Evolutionary conservation across 2,113 vertebrate genomes (phyloP).

Genomic region (Percopsis transmontana): DNA sequence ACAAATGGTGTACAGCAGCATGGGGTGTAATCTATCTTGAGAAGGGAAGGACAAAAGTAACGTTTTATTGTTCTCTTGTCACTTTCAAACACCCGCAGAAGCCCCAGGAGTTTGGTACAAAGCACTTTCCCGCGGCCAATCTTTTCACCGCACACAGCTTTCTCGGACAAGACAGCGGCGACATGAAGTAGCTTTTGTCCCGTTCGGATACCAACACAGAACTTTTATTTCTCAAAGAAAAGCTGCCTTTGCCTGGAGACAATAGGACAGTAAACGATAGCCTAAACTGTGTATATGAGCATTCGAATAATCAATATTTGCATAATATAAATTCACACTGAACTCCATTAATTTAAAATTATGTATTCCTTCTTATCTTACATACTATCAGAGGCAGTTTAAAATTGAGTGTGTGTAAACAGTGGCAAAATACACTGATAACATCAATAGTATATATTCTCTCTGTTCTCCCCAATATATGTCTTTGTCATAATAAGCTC

Average conservation of each 20-base stretch:
- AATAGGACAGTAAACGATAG: neutral
- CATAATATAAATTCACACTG: constrained; percentile 36
- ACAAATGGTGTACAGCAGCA: no score
- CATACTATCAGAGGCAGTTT: constrained; percentile 39
- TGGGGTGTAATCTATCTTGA: no score
- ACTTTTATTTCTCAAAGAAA: neutral
- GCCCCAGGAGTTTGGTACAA: no score
- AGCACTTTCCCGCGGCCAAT: no score
- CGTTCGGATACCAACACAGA: neutral
- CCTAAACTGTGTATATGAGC: constrained; percentile 15
- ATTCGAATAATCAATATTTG: constrained; percentile 35
- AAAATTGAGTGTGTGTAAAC: constrained; percentile 39
- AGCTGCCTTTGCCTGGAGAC: neutral
- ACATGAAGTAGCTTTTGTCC: neutral
- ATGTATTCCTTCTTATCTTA: constrained; percentile 40
- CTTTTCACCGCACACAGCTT: no score
- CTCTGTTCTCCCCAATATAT: constrained; percentile 41
- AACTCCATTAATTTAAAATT: constrained; percentile 41
- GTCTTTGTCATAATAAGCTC: constrained; percentile 50
- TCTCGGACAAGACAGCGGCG: no score
- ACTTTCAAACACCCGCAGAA: no score
- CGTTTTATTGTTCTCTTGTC: no score
- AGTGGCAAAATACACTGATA: constrained; percentile 49
- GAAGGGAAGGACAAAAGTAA: no score
- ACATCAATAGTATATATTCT: constrained; percentile 44